Conservation (phyloP, 2,113 vertebrate genomes). For the Hystrix cristata region DNA sequence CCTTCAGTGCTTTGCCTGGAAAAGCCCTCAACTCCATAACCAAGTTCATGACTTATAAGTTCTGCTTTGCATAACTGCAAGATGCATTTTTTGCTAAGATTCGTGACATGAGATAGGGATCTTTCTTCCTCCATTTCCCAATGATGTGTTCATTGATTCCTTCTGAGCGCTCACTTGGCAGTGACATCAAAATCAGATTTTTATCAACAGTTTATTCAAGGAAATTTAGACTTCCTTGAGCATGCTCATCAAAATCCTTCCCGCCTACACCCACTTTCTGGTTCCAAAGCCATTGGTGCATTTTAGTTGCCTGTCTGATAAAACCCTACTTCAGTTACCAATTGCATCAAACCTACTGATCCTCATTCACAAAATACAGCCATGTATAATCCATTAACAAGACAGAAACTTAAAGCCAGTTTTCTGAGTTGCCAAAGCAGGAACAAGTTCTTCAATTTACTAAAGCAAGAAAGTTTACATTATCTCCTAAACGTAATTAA, state of each 20-base stretch:
- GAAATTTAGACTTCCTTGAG: background rate
- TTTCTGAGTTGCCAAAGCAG: background rate
- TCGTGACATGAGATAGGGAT: background rate
- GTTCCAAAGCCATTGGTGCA: background rate
- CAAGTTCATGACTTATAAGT: background rate
- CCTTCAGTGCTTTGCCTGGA: background rate
- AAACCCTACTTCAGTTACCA: background rate
- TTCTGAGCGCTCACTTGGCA: background rate
- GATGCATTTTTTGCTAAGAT: background rate
- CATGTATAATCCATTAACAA: background rate
- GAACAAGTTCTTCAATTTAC: background rate
- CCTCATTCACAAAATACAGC: background rate
- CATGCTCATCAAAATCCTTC: background rate
- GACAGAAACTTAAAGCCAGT: background rate
- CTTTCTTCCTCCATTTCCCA: background rate
- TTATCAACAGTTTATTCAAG: background rate
- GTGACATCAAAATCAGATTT: background rate
- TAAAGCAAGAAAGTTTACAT: background rate
- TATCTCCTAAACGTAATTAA: conserved; percentile 9
- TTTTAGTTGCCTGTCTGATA: background rate
- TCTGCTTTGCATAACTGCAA: background rate
- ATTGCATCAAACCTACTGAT: background rate
- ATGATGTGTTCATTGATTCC: background rate
- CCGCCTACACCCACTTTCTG: background rate
- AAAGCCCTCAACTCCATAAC: background rate